Evolutionary conservation across 2,888 invertebrate species (phyloP), one percentile per base, ranked within the genome.

Genomic region (Plagodis pulveraria): DNA sequence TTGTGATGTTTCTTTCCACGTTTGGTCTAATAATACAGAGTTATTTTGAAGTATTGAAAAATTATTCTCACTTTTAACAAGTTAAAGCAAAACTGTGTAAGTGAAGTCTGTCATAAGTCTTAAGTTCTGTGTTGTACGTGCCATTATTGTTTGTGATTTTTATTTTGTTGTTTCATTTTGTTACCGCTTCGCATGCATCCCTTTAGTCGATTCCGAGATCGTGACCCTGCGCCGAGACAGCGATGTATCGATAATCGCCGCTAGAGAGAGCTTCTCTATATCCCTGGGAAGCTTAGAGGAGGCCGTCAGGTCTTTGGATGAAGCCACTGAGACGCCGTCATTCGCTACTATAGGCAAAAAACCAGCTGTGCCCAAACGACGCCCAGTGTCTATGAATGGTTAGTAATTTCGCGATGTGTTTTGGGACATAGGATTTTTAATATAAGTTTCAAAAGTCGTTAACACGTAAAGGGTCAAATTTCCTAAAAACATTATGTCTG

Each of bases 351-450:
- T 93, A 44, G 89, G 88, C 58, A 93, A 91, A 78, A 92, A 92
- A 62, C 91, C 93, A 0, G 91, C 91, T 5, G 91, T 93, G 65
- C 93, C 93, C 0, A 93, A 94, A 70, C 84, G 94, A 59, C 82
- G 94, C 61, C 94, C 95, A 7, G 80, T 94, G 38, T 94, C 94
- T 55, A 94, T 94, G 94, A 89, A 94, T 81, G 94, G 94, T 95
- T 80, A 87, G 87, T 72, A 12, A 32, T 11, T 8, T 43, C 5
- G 6, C 11, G 43, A 0, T 43, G 10, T 11, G 34, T 22, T 22
- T 22, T 22, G 22, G 22, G 4, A 22, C 1, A 22, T 22, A 4
- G 22, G 22, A 34, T 42, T 33, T 0, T 6, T 38, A 11, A 6
- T 0, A 35, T 34, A 6, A 47, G 6, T 47, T n/a, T 12, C 38